These are phyloP conservation scores for Strigamia maritima DNA, from an alignment of 2,888 invertebrate species.

Conservation along the genomic window DNA sequence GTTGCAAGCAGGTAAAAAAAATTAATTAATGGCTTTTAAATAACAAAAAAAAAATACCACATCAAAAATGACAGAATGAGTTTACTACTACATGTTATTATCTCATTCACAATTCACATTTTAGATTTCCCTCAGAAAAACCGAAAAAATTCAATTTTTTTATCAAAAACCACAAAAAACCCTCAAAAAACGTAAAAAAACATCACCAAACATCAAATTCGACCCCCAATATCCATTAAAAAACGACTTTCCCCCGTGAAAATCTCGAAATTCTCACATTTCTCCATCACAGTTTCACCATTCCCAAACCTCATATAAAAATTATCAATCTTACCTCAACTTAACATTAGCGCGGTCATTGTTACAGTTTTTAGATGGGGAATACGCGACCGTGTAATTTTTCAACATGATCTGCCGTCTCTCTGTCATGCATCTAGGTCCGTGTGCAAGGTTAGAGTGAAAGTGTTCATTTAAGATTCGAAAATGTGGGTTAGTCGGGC, in stretches of 20 bases:
- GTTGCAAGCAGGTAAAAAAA: not conserved
- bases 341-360: not conserved
- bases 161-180: not conserved
- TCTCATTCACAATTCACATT: not conserved
- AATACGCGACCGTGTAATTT: not conserved
- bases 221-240: not conserved
- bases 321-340: not conserved
- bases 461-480: not conserved
- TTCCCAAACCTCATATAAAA: not conserved
- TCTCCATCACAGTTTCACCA: too few relatives aligned
- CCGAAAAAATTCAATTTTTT: not conserved
- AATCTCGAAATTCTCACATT: too few relatives aligned
- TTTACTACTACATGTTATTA: too few relatives aligned
- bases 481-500: conserved; percentile 3
- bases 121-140: not conserved
- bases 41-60: not conserved
- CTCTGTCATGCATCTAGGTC: not conserved
- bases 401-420: not conserved
- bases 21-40: not conserved
- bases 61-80: conserved; percentile 1
- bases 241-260: not conserved
- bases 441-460: not conserved
- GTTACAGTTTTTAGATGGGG: not conserved
- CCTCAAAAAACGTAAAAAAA: not conserved
- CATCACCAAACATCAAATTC: not conserved